A percentile compares a stretch with the other conserved stretches of the same genome.
Conservation (phyloP, 2,113 vertebrate species). For the Albula goreensis region DNA sequence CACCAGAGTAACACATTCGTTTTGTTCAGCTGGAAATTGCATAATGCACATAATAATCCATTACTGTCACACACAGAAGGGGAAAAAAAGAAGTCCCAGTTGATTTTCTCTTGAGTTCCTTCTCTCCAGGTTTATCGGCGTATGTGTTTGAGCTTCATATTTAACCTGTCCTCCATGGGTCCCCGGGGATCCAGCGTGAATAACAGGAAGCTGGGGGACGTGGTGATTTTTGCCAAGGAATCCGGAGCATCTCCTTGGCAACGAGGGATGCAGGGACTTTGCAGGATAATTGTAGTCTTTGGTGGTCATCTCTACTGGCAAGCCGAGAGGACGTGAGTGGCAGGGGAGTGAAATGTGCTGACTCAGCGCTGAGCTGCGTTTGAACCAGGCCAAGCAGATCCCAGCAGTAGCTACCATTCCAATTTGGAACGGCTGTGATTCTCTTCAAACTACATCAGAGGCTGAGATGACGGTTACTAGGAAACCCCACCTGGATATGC, state of each 20-base stretch:
- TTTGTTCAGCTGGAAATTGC: background rate
- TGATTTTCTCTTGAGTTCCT: slow-evolving; percentile 42
- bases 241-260: slow-evolving; percentile 26
- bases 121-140: slow-evolving; percentile 51
- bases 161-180: slow-evolving; percentile 64
- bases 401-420: background rate
- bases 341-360: slow-evolving; percentile 45
- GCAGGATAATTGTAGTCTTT: slow-evolving; percentile 65
- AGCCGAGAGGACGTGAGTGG: slow-evolving; percentile 54
- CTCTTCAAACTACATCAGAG: background rate
- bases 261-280: slow-evolving; percentile 59
- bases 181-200: slow-evolving; percentile 50
- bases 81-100: slow-evolving; percentile 21
- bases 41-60: slow-evolving; percentile 44
- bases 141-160: slow-evolving; percentile 57
- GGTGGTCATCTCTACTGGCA: slow-evolving; percentile 42
- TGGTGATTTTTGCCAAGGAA: slow-evolving; percentile 47
- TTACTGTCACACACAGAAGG: background rate
- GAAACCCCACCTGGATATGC: too few species aligned
- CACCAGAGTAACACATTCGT: slow-evolving; percentile 3
- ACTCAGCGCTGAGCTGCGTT: slow-evolving; percentile 57
- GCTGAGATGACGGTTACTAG: too few species aligned
- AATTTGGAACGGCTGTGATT: slow-evolving; percentile 7
- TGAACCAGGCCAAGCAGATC: slow-evolving; percentile 42
- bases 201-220: slow-evolving; percentile 57